A percentile compares a stretch with the other conserved stretches of the same genome.
Conservation (phyloP, 2,888 invertebrate genomes). For the Nebria brevicollis region DNA sequence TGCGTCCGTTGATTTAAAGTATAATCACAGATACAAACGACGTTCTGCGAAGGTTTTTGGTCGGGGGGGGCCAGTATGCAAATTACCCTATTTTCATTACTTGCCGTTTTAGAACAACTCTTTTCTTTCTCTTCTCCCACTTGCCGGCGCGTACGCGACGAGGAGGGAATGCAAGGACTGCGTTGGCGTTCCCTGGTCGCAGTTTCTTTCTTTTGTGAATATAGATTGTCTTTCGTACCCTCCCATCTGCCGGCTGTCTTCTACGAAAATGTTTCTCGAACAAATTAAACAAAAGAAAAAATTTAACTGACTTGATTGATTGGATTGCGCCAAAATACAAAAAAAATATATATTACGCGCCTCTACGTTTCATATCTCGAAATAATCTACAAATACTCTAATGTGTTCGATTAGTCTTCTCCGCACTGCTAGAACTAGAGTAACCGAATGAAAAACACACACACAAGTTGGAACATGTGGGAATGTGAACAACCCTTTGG, state of each 20-base stretch:
- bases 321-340: background rate
- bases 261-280: background rate
- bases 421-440: too few species aligned
- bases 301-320: background rate
- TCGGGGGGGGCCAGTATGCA: conserved; percentile 38
- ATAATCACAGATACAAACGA: conserved; percentile 46
- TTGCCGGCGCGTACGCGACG: background rate
- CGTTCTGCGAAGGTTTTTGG: background rate
- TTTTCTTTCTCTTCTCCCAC: background rate
- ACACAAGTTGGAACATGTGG: too few species aligned
- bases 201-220: background rate
- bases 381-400: too few species aligned
- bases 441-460: too few species aligned
- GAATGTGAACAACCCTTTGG: too few species aligned
- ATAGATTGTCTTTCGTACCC: background rate
- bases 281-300: background rate
- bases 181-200: background rate
- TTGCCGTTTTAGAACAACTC: conserved; percentile 24
- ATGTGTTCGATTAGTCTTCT: too few species aligned
- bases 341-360: too few species aligned
- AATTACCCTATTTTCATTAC: conserved; percentile 46
- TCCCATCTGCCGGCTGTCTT: background rate
- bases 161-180: background rate
- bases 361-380: too few species aligned
- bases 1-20: conserved; percentile 45